Conservation (phyloP, 1,140 invertebrate species). For the Chymomyza costata region DNA sequence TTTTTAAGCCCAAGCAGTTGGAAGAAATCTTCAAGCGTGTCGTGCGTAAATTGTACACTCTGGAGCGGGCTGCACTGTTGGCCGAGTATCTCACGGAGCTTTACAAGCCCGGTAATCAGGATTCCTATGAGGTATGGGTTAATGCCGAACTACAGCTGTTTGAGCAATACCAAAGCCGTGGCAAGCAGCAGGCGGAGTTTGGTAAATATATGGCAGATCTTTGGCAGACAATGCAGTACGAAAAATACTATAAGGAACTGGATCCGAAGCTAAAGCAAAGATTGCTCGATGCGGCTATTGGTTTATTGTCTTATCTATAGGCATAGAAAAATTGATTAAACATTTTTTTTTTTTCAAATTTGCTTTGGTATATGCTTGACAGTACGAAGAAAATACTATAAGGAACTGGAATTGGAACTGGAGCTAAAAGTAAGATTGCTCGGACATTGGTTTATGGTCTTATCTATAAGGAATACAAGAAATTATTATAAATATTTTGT, state of each 20-base stretch:
- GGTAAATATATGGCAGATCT: slow-evolving; percentile 27
- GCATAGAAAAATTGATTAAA: too few relatives aligned
- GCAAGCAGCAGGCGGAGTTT: background rate
- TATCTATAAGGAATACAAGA: too few relatives aligned
- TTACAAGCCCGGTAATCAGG: slow-evolving; percentile 10
- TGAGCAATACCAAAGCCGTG: slow-evolving; percentile 9
- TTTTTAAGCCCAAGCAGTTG: slow-evolving; percentile 11
- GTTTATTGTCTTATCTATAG: too few relatives aligned
- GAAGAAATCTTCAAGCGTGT: slow-evolving; percentile 6
- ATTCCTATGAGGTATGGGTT: slow-evolving; percentile 24
- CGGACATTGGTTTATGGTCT: too few relatives aligned
- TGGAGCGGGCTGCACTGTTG: background rate
- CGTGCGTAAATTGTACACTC: slow-evolving; percentile 3
- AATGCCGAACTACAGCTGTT: slow-evolving; percentile 22
- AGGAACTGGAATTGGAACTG: too few relatives aligned
- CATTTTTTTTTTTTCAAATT: too few relatives aligned
- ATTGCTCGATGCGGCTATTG: slow-evolving; percentile 13
- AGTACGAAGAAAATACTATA: too few relatives aligned
- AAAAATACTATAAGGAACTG: slow-evolving; percentile 11
- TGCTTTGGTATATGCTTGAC: too few relatives aligned
- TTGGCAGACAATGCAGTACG: slow-evolving; percentile 27
- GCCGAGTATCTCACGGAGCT: slow-evolving; percentile 16
- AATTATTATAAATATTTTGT: too few relatives aligned
- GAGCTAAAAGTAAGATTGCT: too few relatives aligned
- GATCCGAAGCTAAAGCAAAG: slow-evolving; percentile 8